Evolutionary conservation across 1,140 invertebrate genomes (phyloP), one percentile per base, ranked within the genome.

Genomic region (Ctenoplectra terminalis): DNA sequence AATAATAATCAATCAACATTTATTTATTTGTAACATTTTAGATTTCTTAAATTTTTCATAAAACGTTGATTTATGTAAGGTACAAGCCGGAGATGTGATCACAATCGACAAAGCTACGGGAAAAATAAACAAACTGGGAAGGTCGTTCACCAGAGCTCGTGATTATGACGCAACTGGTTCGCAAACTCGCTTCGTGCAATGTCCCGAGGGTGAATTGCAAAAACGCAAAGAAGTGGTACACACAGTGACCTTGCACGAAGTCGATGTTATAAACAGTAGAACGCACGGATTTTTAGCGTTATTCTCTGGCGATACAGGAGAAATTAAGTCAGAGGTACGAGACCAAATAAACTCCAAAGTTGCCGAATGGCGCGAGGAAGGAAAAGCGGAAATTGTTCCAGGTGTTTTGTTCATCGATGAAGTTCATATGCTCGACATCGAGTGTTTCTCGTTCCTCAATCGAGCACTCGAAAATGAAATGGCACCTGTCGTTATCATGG

Each of bases 171-270:
- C 99, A 2, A 99, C 98, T 79, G 98, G 98, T 6, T 96, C 98
- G 74, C 98, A 98, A 93, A 97, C 97, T 0, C 96, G 98, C 85
- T 99, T 99, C 94, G 98, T 99, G 0, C 99, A 99, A 85, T 99
- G 99, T 94, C 99, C 99, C 0, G 99, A 99, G 90, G 99, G 99
- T 0, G 99, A 99, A 94, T 94, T 99, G 13, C 99, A 99, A 94
- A 99, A 99, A 91, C 95, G 99, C n/a, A 99, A 99, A 92, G 99
- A 99, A 95, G 99, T 99, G 0, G 98, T 99, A 1, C 99, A 99
- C 93, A 99, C 99, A 0, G 98, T 99, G 0, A 99, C 98, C 0
- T 93, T 99, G n/a, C 99, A 99, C 91, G 99, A 99, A 93, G 98
- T 99, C 72, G 99, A 99, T 93, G 99, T 99, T 1, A 99, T 99